Evolutionary conservation across 2,797 vertebrate genomes (phyloP), one percentile per base, ranked within the genome.

Genomic region (Ctenochaetus hawaiiensis): DNA sequence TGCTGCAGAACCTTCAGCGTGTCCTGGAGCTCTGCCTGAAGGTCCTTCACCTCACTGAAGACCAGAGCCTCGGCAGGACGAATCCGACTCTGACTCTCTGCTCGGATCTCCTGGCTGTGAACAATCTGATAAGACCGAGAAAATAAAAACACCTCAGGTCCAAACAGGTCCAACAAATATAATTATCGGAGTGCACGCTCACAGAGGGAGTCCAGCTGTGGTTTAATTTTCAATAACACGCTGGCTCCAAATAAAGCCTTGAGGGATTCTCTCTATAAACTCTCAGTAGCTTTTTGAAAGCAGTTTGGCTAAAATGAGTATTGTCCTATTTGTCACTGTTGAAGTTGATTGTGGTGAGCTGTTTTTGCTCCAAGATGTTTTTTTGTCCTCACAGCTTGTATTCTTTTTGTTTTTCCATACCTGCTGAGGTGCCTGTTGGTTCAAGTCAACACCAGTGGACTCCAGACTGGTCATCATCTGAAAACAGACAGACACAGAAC

Each of bases 381-480:
- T 39, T 8, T 10, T 39, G 39, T 39, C 9, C 2, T 43, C 22
- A 18, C 20, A 65, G 48, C 3, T 22, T 13, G 22, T 8, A 8
- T 1, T 39, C 54, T 61, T 18, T 20, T 66, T 7, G 39, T 14
- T 53, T 44, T 2, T 30, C 2, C 39, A 10, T 80, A 93, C 87
- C 86, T 86, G 82, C 68, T 89, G 82, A 64, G 75, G 18, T 23
- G 43, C 12, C 73, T 87, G 90, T 78, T 80, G 82, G 70, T 77
- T 87, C 71, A 90, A 59, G 59, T 92, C 93, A 69, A 73, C 89
- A 30, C 52, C 72, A 20, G 8, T 54, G 1, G 92, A 89, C 58
- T 96, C 95, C 81, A 96, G 92, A 78, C 89, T 94, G 74, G 94
- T 90, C 63, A 96, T 93, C 91, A 96, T 93, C 97, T 99, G 83